A percentile compares a stretch with the other conserved stretches of the same genome.
Conservation (phyloP, 2,888 invertebrate species). For the Cacoxenus indagator region DNA sequence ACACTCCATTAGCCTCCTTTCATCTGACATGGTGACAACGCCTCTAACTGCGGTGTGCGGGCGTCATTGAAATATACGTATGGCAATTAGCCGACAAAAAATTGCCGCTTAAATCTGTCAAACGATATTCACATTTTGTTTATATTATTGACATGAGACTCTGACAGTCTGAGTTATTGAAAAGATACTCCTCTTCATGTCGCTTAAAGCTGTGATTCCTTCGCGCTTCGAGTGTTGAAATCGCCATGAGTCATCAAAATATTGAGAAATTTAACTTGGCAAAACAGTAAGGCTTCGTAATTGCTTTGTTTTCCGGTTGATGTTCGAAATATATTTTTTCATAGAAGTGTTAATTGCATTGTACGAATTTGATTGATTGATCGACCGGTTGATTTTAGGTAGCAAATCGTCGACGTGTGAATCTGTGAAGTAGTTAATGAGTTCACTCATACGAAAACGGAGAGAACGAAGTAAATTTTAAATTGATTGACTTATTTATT, state of each 20-base stretch:
- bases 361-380: conserved; percentile 8
- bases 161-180: conserved; percentile 56
- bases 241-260: conserved; percentile 46
- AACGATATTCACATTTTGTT: conserved; percentile 6
- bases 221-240: conserved; percentile 38
- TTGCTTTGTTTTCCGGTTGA: conserved; percentile 17
- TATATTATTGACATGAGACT: conserved; percentile 24
- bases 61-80: background rate
- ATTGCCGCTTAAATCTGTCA: conserved; percentile 6
- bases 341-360: conserved; percentile 4
- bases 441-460: background rate
- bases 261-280: background rate
- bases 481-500: background rate
- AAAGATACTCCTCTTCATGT: background rate
- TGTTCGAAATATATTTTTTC: conserved; percentile 6
- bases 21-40: too few relatives aligned
- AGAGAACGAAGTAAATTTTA: background rate
- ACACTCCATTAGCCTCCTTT: background rate
- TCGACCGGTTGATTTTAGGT: background rate
- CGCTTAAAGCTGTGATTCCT: background rate
- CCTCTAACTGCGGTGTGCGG: too few relatives aligned
- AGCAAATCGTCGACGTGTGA: background rate
- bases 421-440: background rate
- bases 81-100: conserved; percentile 13
- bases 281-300: background rate